Base-by-base conservation (phyloP, 2,888 invertebrate genomes). In the Pasiphila rectangulata region DNA sequence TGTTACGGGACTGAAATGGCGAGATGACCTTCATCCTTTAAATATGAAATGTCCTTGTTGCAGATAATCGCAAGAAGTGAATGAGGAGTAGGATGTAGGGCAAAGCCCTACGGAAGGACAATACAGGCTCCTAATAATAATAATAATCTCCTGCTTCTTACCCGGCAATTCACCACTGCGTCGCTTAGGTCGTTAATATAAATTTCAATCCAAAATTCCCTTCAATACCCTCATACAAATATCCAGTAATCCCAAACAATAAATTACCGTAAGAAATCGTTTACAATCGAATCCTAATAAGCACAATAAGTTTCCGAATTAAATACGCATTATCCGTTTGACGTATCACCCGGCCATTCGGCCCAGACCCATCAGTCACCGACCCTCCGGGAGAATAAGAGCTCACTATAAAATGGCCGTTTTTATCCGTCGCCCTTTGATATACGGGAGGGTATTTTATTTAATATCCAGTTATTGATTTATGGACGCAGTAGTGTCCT, bases 381-480 rank as follows among this genome's bases (percentile, higher is more conserved):
- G 50, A 36, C 9, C 10, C 6, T 27, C 30, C 38, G 53, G 48
- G 61, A 56, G 63, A 56, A 46, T 45, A 52, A 48, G 36, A 56
- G 63, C 34, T 67, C 80, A 58, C 17, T 29, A 34, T 49, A 64
- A 29, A 54, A 41, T 73, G 80, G 83, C 57, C 70, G 66, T 72
- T 75, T 75, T 74, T 74, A 69, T 68, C 69, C 64, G 73, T 72
- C 71, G 69, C 72, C 67, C 67, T 73, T 67, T 77, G 79, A 83
- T 82, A 79, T 80, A 82, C 73, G 75, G 65, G 56, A 67, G 70
- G 74, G 72, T 75, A 78, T 80, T 82, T 83, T 83, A 84, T 85
- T 83, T 81, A 83, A 85, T 84, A 85, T 80, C 71, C 70, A 67
- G 67, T 72, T 82, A 84, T 84, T 83, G 84, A 85, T 84, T 84